phyloP scores from a whole-genome alignment of 2,113 vertebrate genomes.

The Climacteris rufus region DNA sequence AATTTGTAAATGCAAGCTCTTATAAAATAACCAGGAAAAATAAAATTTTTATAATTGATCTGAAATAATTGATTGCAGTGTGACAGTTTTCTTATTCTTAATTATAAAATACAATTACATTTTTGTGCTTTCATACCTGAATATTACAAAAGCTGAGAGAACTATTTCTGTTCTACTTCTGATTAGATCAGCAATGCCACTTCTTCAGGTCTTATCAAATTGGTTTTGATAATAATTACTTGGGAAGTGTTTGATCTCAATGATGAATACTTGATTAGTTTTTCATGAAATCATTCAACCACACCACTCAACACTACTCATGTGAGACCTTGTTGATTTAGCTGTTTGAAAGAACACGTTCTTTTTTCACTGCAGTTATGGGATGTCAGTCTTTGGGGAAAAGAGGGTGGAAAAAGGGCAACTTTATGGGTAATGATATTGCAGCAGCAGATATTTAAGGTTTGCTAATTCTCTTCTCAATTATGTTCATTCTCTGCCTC shows the following conservation, averaged over 20 bases:
- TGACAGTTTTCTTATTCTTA: slow-evolving; percentile 57
- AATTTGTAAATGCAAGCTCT: slow-evolving; percentile 20
- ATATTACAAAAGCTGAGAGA: slow-evolving; percentile 63
- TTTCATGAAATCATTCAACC: slow-evolving; percentile 98
- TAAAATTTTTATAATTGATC: slow-evolving; percentile 50
- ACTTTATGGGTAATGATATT: slow-evolving; percentile 99
- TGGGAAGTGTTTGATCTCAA: slow-evolving; percentile 95
- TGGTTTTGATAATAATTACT: slow-evolving; percentile 94
- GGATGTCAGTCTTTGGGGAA: slow-evolving; percentile 85
- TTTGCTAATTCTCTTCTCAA: slow-evolving; percentile 91
- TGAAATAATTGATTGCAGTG: slow-evolving; percentile 53
- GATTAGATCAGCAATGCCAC: slow-evolving; percentile 85
- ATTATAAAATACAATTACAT: slow-evolving; percentile 75
- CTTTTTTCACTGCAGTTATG: slow-evolving; percentile 75
- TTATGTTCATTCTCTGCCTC: slow-evolving; percentile 76
- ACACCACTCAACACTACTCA: slow-evolving; percentile 82
- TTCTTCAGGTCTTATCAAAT: slow-evolving; percentile 84
- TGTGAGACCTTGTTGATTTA: slow-evolving; percentile 96
- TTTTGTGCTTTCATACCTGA: slow-evolving; percentile 59
- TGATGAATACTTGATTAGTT: slow-evolving; percentile 99
- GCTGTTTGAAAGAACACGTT: slow-evolving; percentile 83
- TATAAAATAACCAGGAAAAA: slow-evolving; percentile 35
- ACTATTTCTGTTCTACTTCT: slow-evolving; percentile 70
- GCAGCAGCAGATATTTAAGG: slow-evolving; percentile 90
- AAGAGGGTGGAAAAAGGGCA: slow-evolving; percentile 85